Percentiles rank a stretch among this genome's conserved stretches.
Conservation (phyloP, 2,113 vertebrate genomes). For the Stegostoma tigrinum region DNA sequence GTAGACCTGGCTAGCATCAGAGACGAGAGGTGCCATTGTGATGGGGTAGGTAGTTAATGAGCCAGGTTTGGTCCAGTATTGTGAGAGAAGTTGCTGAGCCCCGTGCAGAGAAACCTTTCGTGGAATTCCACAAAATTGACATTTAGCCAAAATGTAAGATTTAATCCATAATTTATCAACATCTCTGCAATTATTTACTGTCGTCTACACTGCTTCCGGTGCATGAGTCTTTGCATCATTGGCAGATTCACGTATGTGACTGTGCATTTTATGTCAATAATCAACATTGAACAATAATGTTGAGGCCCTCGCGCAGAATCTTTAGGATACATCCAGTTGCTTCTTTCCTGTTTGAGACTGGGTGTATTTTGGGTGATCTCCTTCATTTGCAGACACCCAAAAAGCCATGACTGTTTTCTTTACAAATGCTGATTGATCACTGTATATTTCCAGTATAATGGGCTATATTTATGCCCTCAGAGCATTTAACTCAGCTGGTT, state of each 20-base stretch:
- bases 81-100: too few species aligned
- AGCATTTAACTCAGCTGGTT: background rate
- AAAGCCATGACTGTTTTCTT: background rate
- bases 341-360: background rate
- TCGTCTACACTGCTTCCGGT: background rate
- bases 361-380: background rate
- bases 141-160: too few species aligned
- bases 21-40: too few species aligned
- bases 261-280: background rate
- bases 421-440: background rate
- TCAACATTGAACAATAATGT: background rate
- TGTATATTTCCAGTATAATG: background rate
- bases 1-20: too few species aligned
- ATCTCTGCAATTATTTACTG: background rate
- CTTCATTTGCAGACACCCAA: background rate
- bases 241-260: background rate
- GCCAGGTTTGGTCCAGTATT: too few species aligned
- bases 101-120: too few species aligned
- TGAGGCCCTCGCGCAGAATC: background rate
- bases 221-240: background rate
- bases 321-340: background rate
- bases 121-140: too few species aligned
- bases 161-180: background rate
- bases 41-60: too few species aligned
- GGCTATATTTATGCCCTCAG: background rate